Evolutionary conservation across 2,113 vertebrate species (phyloP).

Genomic region (Emydura subglobosa): DNA sequence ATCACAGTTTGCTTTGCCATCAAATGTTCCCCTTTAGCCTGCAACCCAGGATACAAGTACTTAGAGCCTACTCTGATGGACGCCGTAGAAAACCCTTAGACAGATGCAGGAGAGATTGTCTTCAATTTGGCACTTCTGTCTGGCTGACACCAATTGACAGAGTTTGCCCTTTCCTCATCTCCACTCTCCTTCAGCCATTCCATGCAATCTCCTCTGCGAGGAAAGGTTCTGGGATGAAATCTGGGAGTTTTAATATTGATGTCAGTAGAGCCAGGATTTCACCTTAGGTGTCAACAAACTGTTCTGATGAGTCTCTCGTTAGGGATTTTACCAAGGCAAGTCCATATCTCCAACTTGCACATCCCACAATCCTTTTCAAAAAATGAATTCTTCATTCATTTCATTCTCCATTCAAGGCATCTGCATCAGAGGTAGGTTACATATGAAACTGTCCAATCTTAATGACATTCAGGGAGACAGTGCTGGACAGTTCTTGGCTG

Average conservation of each 20-base stretch:
- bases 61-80: neutral
- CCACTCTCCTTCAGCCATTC: neutral
- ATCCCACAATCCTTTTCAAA: neutral
- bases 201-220: rapidly evolving
- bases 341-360: neutral
- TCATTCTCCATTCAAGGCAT: neutral
- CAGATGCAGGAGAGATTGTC: too few relatives aligned
- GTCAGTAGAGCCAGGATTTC: neutral
- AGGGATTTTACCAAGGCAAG: rapidly evolving
- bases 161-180: neutral
- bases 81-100: rapidly evolving
- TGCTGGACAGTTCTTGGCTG: neutral
- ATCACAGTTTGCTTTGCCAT: rapidly evolving
- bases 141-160: neutral
- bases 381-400: neutral
- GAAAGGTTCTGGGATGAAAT: neutral
- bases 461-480: neutral
- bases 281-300: neutral
- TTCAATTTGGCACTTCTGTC: neutral
- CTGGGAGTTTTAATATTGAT: rapidly evolving
- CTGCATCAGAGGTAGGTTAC: neutral
- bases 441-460: neutral
- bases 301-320: neutral
- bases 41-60: neutral
- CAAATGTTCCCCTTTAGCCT: rapidly evolving